phyloP scores from a whole-genome alignment of 1,140 invertebrate species.

The Brachionus rotundiformis region DNA sequence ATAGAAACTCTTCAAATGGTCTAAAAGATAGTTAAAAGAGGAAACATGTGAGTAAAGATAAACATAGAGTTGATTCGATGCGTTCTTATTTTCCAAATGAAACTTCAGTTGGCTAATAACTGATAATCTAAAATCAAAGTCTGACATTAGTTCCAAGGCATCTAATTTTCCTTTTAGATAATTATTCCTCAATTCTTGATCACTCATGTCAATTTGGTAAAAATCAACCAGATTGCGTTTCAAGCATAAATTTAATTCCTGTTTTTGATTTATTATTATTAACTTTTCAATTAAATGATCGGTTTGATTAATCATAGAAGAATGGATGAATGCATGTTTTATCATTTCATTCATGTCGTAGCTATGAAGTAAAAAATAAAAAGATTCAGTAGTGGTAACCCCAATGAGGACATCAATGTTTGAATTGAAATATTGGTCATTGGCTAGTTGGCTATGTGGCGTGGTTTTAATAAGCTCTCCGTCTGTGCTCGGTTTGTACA shows the following conservation, averaged over 20 bases:
- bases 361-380: conserved; percentile 35
- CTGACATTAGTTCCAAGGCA: conserved; percentile 35
- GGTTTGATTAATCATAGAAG: background rate
- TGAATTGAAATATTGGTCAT: background rate
- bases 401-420: conserved; percentile 32
- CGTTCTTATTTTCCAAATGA: conserved; percentile 1
- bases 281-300: conserved; percentile 37
- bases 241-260: background rate
- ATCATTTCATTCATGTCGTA: conserved; percentile 36
- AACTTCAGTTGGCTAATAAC: conserved; percentile 28
- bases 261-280: background rate
- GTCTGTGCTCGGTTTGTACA: background rate
- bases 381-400: conserved; percentile 1
- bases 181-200: background rate
- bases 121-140: conserved; percentile 37
- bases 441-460: background rate
- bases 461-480: background rate
- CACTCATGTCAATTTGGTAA: conserved; percentile 2
- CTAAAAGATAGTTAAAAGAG: conserved; percentile 44
- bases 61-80: background rate
- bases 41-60: conserved; percentile 15
- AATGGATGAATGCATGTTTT: conserved; percentile 4
- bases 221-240: conserved; percentile 16
- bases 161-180: background rate
- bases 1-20: conserved; percentile 37